Conservation (phyloP, 2,888 invertebrate genomes). For the Thelaira solivaga region DNA sequence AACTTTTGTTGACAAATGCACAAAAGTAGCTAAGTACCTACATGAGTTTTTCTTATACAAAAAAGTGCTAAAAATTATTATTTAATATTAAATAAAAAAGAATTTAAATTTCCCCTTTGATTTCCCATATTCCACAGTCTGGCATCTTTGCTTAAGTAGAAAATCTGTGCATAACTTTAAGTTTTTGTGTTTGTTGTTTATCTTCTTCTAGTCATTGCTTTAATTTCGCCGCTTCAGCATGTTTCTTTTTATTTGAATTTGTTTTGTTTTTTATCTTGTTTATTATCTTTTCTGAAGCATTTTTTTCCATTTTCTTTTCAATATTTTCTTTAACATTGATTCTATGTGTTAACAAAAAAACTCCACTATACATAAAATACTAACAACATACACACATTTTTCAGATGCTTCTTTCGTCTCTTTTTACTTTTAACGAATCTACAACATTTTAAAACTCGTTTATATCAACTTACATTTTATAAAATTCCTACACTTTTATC, state of each 20-base stretch:
- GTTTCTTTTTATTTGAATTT: slow-evolving; percentile 43
- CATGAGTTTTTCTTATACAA: too few relatives aligned
- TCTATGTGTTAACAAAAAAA: slow-evolving; percentile 23
- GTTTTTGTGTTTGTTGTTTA: slow-evolving; percentile 31
- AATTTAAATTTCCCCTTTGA: neutral
- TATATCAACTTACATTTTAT: neutral
- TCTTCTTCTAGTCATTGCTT: slow-evolving; percentile 23
- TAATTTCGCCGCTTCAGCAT: slow-evolving; percentile 60
- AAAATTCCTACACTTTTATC: slow-evolving; percentile 16
- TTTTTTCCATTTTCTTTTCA: slow-evolving; percentile 11
- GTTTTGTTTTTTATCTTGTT: neutral
- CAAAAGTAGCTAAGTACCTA: too few relatives aligned
- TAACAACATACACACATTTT: neutral
- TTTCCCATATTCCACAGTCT: neutral
- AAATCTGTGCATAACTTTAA: neutral
- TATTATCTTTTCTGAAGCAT: slow-evolving; percentile 10
- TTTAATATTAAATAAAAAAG: neutral
- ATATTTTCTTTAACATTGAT: slow-evolving; percentile 30
- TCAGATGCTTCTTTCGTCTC: neutral
- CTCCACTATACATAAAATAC: slow-evolving; percentile 37
- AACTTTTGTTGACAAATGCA: too few relatives aligned
- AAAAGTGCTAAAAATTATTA: too few relatives aligned
- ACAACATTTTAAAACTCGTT: slow-evolving; percentile 12
- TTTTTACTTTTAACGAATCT: neutral
- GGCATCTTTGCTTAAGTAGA: neutral